Conservation (phyloP, 2,888 invertebrate genomes). For the Nebria salina region DNA sequence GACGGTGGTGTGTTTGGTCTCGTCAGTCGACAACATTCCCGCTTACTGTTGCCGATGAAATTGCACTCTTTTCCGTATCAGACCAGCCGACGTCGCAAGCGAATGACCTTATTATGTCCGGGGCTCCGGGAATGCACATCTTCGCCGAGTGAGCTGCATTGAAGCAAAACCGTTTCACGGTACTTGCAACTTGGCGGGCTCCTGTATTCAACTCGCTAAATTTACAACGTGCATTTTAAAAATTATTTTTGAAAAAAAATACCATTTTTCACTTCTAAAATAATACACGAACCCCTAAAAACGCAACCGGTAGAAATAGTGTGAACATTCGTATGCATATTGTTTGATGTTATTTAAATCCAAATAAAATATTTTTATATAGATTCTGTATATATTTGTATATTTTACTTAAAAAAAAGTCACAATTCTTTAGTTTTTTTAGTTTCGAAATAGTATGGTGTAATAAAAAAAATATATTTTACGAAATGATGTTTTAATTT, state of each 20-base stretch:
- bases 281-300: no score
- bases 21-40: background rate
- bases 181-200: background rate
- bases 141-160: background rate
- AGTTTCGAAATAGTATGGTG: no score
- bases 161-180: background rate
- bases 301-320: no score
- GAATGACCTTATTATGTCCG: slow-evolving; percentile 22
- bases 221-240: background rate
- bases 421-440: no score
- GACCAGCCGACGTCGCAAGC: slow-evolving; percentile 18
- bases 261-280: no score
- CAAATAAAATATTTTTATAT: no score
- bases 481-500: background rate
- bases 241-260: background rate
- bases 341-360: no score
- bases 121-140: background rate
- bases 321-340: no score
- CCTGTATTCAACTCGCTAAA: slow-evolving; percentile 9
- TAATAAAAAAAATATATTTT: background rate
- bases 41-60: slow-evolving; percentile 15
- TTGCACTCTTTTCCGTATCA: background rate
- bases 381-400: no score
- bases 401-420: no score
- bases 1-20: background rate